Base-by-base conservation (phyloP, 2,113 vertebrate species). In the Corythornis vintsioides region DNA sequence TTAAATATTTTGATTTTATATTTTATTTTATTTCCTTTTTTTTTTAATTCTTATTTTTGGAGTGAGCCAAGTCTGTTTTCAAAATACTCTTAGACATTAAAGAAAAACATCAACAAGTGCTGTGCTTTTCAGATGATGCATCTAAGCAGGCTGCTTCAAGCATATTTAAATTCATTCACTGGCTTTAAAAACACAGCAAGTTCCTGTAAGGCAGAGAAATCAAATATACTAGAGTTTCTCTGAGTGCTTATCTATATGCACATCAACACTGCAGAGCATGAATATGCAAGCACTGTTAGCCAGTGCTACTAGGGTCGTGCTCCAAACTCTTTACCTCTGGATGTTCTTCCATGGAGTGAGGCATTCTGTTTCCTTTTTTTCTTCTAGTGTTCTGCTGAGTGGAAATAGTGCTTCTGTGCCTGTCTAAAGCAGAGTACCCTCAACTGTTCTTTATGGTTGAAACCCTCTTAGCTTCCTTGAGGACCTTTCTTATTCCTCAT, bases 221-320 rank as follows among this genome's bases (percentile, higher is more conserved):
- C 52, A 40, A 38, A 65, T 13, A 2, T 33, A 43, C 10, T 9
- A 19, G 19, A 40, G 11, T 61, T 73, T 83, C 21, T 90, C 38
- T 28, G 11, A 45, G 10, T 56, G 19, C 60, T 75, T 64, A 12
- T 15, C 5, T 50, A 5, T n/a, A n/a, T 16, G 45, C 12, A 5
- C 86, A 59, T 55, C 45, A 42, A 59, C 19, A 6, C 28, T 71
- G 21, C 19, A 72, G 45, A 43, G 15, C 2, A 0, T 0, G 0
- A 18, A 35, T 45, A n/a, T 42, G 56, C 15, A 43, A 8, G 35
- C 2, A 1, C 45, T 71, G 15, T 75, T 35, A 72, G 50, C 50
- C 63, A 56, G 6, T 28, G n/a, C 40, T 67, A 35, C 9, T 29
- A 21, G 26, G 3, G 15, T 60, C 13, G 1, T 50, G 35, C 56